Conservation (phyloP, 2,797 vertebrate species). For the Melanotaenia nigrans region DNA sequence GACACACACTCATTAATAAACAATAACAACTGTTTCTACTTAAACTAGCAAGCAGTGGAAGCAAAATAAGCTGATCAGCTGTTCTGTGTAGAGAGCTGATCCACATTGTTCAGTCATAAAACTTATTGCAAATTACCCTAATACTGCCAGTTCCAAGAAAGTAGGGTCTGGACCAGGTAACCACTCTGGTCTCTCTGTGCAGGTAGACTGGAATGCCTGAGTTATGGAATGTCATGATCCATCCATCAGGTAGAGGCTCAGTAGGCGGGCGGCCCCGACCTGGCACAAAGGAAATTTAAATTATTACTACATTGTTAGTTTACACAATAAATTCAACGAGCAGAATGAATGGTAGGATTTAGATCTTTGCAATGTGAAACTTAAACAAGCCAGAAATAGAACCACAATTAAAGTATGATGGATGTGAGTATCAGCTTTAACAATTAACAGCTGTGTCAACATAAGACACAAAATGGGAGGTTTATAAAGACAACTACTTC, state of each 20-base stretch:
- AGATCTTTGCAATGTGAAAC: not conserved
- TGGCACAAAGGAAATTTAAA: slow-evolving; percentile 55
- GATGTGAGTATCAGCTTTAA: not conserved
- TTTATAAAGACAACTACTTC: not conserved
- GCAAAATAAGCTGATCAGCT: not conserved
- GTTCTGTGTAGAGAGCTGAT: not conserved
- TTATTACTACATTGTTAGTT: not conserved
- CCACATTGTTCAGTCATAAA: not conserved
- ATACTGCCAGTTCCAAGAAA: slow-evolving; percentile 99
- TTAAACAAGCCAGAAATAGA: not conserved
- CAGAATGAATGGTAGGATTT: not conserved
- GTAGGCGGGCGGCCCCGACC: slow-evolving; percentile 98
- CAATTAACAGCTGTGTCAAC: not conserved
- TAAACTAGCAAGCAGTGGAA: not conserved
- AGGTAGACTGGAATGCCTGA: slow-evolving; percentile 99
- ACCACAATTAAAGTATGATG: not conserved
- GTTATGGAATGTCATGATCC: slow-evolving; percentile 99
- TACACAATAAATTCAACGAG: not conserved
- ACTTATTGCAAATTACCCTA: slow-evolving; percentile 83
- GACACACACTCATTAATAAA: not conserved
- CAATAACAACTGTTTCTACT: not conserved
- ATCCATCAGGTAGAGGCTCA: slow-evolving; percentile 98
- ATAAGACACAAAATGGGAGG: not conserved
- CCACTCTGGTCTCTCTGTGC: slow-evolving; percentile 97
- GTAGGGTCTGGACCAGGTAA: slow-evolving; percentile 99